Percentiles rank a stretch among this genome's conserved stretches.
Evolutionary conservation across 2,797 vertebrate species (phyloP).

Genomic region (Agapornis canus): DNA sequence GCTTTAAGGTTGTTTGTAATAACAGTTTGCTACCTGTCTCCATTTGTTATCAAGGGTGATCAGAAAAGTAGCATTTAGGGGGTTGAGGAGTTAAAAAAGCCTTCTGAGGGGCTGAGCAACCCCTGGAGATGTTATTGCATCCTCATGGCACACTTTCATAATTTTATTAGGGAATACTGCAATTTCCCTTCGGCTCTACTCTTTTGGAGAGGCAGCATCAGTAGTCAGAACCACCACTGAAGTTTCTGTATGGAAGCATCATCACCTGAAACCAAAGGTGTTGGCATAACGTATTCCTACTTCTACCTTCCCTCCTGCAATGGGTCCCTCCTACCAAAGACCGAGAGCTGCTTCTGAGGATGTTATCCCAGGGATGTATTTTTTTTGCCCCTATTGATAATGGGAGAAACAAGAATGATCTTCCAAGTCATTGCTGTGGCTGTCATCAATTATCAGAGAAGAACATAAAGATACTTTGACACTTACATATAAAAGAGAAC

Average conservation of each 20-base stretch:
- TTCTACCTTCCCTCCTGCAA: background rate
- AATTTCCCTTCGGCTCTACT: background rate
- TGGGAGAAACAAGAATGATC: background rate
- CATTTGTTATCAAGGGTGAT: background rate
- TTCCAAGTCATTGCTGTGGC: background rate
- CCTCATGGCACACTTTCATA: background rate
- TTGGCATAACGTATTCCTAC: background rate
- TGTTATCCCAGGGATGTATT: background rate
- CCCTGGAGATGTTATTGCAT: background rate
- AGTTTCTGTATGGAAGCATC: background rate
- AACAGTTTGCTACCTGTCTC: background rate
- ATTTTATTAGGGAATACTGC: background rate
- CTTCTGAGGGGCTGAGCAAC: background rate
- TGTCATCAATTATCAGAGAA: background rate
- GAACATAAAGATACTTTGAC: background rate
- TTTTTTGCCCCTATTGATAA: background rate
- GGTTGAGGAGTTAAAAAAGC: accelerated
- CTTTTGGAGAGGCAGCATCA: background rate
- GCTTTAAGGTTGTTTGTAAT: background rate
- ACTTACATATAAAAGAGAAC: background rate
- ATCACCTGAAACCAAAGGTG: background rate
- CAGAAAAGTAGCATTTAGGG: background rate
- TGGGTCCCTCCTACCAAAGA: background rate
- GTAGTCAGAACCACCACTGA: background rate
- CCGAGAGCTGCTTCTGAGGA: background rate